Evolutionary conservation across 2,888 invertebrate species (phyloP), one percentile per base, ranked within the genome.

Genomic region (Cyclophora albipunctata): DNA sequence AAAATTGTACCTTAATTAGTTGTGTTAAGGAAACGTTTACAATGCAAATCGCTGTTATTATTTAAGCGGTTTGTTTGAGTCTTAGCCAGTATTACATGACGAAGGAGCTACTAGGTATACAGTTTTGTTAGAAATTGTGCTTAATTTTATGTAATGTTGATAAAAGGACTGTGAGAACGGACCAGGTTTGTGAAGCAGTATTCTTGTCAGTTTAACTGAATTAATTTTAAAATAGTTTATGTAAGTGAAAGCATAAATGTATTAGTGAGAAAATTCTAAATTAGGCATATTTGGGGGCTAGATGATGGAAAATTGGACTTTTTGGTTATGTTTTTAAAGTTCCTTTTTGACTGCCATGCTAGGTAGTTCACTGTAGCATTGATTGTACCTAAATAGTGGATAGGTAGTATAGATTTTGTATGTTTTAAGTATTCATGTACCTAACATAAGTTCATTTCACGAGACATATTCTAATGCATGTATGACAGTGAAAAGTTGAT

Each of bases 171-270:
- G 57, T 54, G 73, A 73, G 75, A 71, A 74, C 66, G 84, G 83
- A 85, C 82, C 84, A 85, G 82, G 77, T 79, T 81, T 78, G 73
- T 77, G 70, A 76, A 70, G 63, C 69, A 67, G 64, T 70, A 64
- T 65, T 68, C 61, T 58, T 67, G 62, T 81, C 84, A 84, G 84
- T 84, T 50, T 66, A 81, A 84, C 84, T 85, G 83, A 82, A 66
- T 54, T 59, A 62, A 63, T 66, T 67, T 65, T 67, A 52, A 53
- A 50, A 51, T 71, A 70, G 67, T 69, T 20, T 20, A 37, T 5
- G 5, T 37, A 37, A 37, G 4, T 37, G 1, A 37, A 37, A 5
- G 66, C 20, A 67, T 71, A 64, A 67, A 63, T 55, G 64, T 67
- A 58, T 68, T 63, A 59, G 64, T 63, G 55, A 58, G 54, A 64